Evolutionary conservation across 2,113 vertebrate genomes (phyloP), one percentile per base, ranked within the genome.

Genomic region (Capreolus pygargus): DNA sequence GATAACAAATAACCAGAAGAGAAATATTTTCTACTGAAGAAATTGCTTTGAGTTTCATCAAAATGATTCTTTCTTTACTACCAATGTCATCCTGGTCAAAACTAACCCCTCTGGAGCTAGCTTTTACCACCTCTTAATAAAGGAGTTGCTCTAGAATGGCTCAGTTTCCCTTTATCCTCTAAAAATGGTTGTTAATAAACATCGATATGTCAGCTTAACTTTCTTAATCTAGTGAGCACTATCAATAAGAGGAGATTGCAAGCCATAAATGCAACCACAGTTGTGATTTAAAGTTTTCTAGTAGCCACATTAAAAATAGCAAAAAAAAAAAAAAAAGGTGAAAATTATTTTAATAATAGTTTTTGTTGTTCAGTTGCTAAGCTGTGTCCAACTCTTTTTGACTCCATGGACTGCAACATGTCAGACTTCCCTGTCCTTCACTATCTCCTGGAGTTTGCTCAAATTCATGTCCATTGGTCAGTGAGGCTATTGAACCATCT

Each of bases 371-470:
- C 2, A 6, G 70, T 74, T 39, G 36, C 70, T 43, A 43, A 25
- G 36, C 39, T 2, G 0, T 14, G 5, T 43, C 36, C 0, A 0
- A 74, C 36, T 43, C 10, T 25, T 39, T 74, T 39, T 39, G 11
- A 43, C 21, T 11, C 21, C 11, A 43, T 43, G 70, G 5, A 13
- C 36, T 74, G 70, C 36, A 74, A 25, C 36, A 43, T 43, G 36
- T 25, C 21, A 74, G 70, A 1, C 70, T 74, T 74, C 21, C 21
- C 36, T 43, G 70, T 43, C 36, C 70, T 74, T 43, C n/a, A 74
- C 36, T 36, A 36, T 74, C 70, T 74, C 21, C 70, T 43, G 11
- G 36, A 74, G 21, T 74, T 74, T 74, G 36, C 36, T 74, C 21
- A 74, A 43, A 74, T 3, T 74, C 70, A 43, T 43, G 36, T 25